Evolutionary conservation across 35 echinoderm and acorn worm species (phyloP), one percentile per base, ranked within the genome.

Genomic region (Eucidaris tribuloides): DNA sequence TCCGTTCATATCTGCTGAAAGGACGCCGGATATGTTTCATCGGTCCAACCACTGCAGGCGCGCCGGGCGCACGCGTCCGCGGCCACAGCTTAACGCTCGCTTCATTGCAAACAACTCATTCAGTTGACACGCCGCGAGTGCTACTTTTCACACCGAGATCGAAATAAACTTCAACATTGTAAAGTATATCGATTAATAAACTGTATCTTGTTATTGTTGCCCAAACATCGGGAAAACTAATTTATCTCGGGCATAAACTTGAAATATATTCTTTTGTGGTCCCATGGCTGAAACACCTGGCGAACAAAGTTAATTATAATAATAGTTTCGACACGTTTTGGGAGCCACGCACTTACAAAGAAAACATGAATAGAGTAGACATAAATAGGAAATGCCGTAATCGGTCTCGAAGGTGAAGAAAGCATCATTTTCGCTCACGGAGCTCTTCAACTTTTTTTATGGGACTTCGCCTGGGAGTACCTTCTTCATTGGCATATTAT

Each of bases 171-270:
- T 36, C 44, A 35, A 19, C 37, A 27, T 74, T 24, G 29, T 14
- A 44, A 74, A 74, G 24, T 7, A 27, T 9, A 74, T 74, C 68
- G 68, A 74, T 74, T 74, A 9, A 22, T 74, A 25, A 74, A 74
- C 68, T 74, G 33, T 74, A 74, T 74, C 37, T 74, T 74, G 68
- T 74, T 74, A 43, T 74, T 17, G 9, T 74, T 74, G 68, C 37
- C 37, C 68, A 74, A 74, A 74, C 68, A 74, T 74, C 68, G 68
- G 68, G 68, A 74, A 74, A 74, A 74, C 68, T 35, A 74, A 74
- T 74, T 74, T 74, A 74, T 42, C 17, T 74, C 68, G 20, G 68
- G 68, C 68, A 74, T 41, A 74, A 74, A 74, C 68, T 44, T 41
- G 68, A 74, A 33, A 74, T 52, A 52, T 74, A 74, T 33, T 42